Evolutionary conservation across 2,888 invertebrate species (phyloP), one percentile per base, ranked within the genome.

Genomic region (Pseudeuparius sepicola): DNA sequence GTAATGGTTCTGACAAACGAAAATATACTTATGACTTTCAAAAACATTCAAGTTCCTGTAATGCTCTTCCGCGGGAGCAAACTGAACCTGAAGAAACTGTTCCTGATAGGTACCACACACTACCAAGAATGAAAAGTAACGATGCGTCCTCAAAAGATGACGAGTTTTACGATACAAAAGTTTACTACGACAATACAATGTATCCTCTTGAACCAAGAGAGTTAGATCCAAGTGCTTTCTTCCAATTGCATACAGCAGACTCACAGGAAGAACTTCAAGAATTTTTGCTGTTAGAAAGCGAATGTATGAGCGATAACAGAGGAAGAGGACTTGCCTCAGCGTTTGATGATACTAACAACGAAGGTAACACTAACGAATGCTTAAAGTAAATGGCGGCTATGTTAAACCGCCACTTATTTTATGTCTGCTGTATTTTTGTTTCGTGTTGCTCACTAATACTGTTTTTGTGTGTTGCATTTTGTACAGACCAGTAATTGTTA

Each of bases 231-330:
- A 66, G 66, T 34, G 63, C 60, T 14, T 73, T 67, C 44, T 67
- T 66, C 36, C 73, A 73, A 50, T 52, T 73, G 10, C 72, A 73
- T 45, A 70, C 68, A 1, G 70, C 70, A 3, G 71, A 73, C 41
- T 73, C 71, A 49, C 70, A 71, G 45, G 73, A 75, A 46, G 73
- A 75, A 43, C 55, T 75, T 20, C 71, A 73, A 47, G 73, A 75
- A 52, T 74, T 75, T 54, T 57, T 75, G 35, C 53, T 74, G 31
- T 53, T 74, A 9, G 73, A 74, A 54, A 73, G 70, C 47, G 69
- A 72, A 52, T 74, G 72, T 46, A 69, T 66, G 63, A 57, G 56
- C 11, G 63, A 62, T 42, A 55, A 52, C 28, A 56, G 54, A 41
- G 59, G 57, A 17, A 55, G 65, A 33, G 70, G 70, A 16, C 55